Base-by-base conservation (phyloP, 2,113 vertebrate species). In the Halichoeres trimaculatus region DNA sequence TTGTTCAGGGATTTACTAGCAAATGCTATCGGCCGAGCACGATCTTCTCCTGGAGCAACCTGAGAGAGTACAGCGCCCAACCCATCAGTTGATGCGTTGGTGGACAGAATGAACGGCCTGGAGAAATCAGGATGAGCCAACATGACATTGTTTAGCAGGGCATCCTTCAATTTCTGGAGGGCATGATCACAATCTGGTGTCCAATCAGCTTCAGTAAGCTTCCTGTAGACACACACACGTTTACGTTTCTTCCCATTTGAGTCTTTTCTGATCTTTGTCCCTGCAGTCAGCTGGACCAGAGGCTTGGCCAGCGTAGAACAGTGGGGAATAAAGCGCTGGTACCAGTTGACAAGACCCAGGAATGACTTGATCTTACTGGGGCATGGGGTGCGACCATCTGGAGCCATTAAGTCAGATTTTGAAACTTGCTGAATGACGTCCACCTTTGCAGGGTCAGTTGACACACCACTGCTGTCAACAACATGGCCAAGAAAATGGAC, bases 1-100 rank as follows among this genome's bases (percentile, higher is more conserved):
- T 8, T 19, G 16, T 9, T 63, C 1, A 79, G 58, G 10, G 63
- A 41, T 23, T 76, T 83, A 16, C 57, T 79, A 0, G 68, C 45
- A 4, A 83, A 82, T 11, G 56, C 71, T 13, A 85, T 35, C 0
- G 56, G 57, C 14, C 61, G 30, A 16, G 56, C 70, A 6, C 9
- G 63, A 50, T 19, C 57, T 34, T 50, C 17, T 16, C 23, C 62
- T 52, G n/a, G 47, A 7, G 48, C 50, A 3, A 66, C 63, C 22
- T 66, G 35, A 8, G 63, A 66, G 0, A 66, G 11, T 1, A 53
- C 34, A 22, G 50, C 63, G 11, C 48, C 63, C 6, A 51, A 12
- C 0, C 61, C 61, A 64, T 64, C 30, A 1, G 13, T 4, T 4
- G 45, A 64, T 3, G 47, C 47, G 23, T 64, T 19, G 5, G 61